Conservation (phyloP, 2,888 invertebrate genomes). For the Drosophila borborema region DNA sequence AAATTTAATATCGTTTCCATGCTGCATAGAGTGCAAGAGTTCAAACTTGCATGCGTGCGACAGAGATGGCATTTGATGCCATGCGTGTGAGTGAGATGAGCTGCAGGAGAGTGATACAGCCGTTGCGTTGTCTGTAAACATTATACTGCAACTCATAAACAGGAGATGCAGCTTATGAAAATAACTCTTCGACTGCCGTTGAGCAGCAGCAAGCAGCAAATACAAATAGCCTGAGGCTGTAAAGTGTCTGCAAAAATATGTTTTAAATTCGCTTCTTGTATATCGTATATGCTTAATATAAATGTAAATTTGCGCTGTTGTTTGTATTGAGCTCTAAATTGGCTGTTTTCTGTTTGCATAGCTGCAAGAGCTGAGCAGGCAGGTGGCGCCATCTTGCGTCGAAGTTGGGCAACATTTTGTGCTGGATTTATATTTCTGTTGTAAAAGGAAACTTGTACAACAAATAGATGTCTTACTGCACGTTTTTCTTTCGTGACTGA, state of each 20-base stretch:
- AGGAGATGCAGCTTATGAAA: constrained; percentile 7
- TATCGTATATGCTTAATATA: constrained; percentile 1
- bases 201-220: neutral
- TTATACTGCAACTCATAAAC: neutral
- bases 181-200: neutral
- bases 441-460: neutral
- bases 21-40: neutral
- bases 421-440: constrained; percentile 13
- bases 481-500: constrained; percentile 36
- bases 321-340: constrained; percentile 8
- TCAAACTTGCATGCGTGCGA: neutral
- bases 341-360: neutral
- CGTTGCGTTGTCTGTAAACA: constrained; percentile 6
- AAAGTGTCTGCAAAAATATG: constrained; percentile 12
- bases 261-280: neutral
- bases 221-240: neutral
- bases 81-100: neutral
- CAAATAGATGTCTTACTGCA: constrained; percentile 4
- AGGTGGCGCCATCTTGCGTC: constrained; percentile 18
- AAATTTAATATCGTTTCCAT: constrained; percentile 26
- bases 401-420: constrained; percentile 35
- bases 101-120: neutral
- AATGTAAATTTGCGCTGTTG: constrained; percentile 13
- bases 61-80: neutral
- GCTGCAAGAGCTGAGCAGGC: neutral